Percentiles rank a stretch among this genome's conserved stretches.
Evolutionary conservation across 92 coral and sea anemone genomes (phyloP).

Genomic region (Phymanthus crucifer): DNA sequence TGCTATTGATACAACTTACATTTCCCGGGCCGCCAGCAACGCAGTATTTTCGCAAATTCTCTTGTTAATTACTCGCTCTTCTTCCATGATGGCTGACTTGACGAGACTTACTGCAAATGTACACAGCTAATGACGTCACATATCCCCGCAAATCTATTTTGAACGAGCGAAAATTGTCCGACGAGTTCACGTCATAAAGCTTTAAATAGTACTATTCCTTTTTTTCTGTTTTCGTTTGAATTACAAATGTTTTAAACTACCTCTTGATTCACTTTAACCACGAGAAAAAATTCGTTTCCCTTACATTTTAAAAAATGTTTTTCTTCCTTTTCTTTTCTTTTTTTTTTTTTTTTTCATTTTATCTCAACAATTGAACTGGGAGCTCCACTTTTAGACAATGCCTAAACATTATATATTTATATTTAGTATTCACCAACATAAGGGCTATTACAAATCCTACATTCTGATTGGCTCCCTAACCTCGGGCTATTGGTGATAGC

Average conservation of each 20-base stretch:
- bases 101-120: background rate
- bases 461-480: too few species aligned
- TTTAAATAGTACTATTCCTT: background rate
- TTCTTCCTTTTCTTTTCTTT: too few species aligned
- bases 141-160: background rate
- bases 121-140: constrained; percentile 52
- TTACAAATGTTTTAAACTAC: background rate
- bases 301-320: too few species aligned
- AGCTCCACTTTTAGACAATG: too few species aligned
- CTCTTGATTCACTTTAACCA: background rate
- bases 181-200: background rate
- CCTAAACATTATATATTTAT: too few species aligned
- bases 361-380: too few species aligned
- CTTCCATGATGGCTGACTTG: constrained; percentile 17
- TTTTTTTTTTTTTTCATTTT: too few species aligned
- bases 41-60: constrained; percentile 45
- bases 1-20: constrained; percentile 28
- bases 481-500: too few species aligned
- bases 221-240: background rate
- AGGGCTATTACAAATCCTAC: too few species aligned
- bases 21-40: constrained; percentile 47
- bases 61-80: background rate
- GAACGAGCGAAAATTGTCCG: constrained; percentile 41
- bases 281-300: background rate
- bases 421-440: too few species aligned